These are phyloP conservation scores for Apodemus agrarius DNA, from an alignment of 2,797 vertebrate genomes.

Conservation along the genomic window DNA sequence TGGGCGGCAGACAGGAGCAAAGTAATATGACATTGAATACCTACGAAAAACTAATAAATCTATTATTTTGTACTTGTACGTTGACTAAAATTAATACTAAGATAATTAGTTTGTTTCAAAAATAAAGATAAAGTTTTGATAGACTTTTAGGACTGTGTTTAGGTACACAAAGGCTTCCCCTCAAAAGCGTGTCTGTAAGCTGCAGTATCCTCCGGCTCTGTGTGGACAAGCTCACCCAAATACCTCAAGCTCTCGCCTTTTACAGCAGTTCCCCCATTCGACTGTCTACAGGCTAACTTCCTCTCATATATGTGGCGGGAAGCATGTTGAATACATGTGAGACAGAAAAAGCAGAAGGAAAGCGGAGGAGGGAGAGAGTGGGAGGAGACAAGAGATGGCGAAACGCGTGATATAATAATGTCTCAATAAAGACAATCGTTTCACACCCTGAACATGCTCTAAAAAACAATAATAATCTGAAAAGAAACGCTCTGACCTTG, in stretches of 20 bases:
- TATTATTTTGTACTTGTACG: not conserved
- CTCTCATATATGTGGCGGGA: not conserved
- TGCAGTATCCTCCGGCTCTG: not conserved
- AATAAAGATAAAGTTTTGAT: not conserved
- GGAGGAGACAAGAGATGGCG: not conserved
- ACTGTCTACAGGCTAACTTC: not conserved
- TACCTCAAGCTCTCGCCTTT: not conserved
- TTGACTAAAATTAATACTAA: not conserved
- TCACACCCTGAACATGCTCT: too few relatives aligned
- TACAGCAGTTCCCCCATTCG: not conserved
- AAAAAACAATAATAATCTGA: not conserved
- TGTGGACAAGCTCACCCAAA: not conserved
- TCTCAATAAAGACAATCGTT: not conserved
- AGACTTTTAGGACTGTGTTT: not conserved
- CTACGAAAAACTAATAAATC: too few relatives aligned
- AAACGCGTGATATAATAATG: rapidly evolving
- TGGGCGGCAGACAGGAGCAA: not conserved
- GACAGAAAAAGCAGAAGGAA: not conserved
- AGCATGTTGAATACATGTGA: not conserved
- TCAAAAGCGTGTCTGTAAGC: not conserved
- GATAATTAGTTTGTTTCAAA: not conserved
- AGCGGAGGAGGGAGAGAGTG: rapidly evolving
- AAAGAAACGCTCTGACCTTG: not conserved
- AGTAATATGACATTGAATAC: not conserved
- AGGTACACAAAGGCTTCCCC: not conserved